These are phyloP conservation scores for Lacanobia wlatinum DNA, from an alignment of 2,888 invertebrate species.

Conservation along the genomic window DNA sequence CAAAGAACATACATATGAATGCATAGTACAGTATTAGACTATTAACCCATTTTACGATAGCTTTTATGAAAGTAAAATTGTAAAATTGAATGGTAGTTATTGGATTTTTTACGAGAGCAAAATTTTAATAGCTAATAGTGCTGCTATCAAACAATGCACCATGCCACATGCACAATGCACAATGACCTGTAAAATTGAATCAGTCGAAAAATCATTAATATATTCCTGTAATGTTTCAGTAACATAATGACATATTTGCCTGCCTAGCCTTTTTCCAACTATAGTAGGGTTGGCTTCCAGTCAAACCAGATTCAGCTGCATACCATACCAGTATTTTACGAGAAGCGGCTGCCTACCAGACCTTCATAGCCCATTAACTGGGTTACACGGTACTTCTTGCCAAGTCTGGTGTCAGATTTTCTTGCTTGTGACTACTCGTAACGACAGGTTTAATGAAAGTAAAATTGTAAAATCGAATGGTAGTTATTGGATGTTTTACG, in stretches of 20 bases:
- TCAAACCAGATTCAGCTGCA: too few relatives aligned
- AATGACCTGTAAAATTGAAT: neutral
- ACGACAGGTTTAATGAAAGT: neutral
- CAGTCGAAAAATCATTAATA: neutral
- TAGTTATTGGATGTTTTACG: neutral
- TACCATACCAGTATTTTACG: too few relatives aligned
- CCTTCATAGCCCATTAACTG: too few relatives aligned
- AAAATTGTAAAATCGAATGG: neutral
- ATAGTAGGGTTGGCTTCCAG: too few relatives aligned
- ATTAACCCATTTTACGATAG: too few relatives aligned
- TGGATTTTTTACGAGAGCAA: neutral
- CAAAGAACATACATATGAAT: too few relatives aligned
- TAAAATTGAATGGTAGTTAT: neutral
- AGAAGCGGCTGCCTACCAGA: too few relatives aligned
- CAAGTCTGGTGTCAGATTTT: too few relatives aligned
- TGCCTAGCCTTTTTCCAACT: too few relatives aligned
- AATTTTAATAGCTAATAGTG: neutral
- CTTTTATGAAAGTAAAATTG: neutral
- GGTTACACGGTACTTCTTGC: too few relatives aligned
- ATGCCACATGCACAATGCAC: neutral
- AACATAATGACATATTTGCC: neutral
- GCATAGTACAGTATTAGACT: neutral
- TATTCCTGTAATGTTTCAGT: neutral
- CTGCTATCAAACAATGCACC: slow-evolving; percentile 1
- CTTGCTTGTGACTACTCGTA: too few relatives aligned